These are phyloP conservation scores for Sarcophilus harrisii DNA, from an alignment of 2,797 vertebrate genomes.

Conservation along the genomic window DNA sequence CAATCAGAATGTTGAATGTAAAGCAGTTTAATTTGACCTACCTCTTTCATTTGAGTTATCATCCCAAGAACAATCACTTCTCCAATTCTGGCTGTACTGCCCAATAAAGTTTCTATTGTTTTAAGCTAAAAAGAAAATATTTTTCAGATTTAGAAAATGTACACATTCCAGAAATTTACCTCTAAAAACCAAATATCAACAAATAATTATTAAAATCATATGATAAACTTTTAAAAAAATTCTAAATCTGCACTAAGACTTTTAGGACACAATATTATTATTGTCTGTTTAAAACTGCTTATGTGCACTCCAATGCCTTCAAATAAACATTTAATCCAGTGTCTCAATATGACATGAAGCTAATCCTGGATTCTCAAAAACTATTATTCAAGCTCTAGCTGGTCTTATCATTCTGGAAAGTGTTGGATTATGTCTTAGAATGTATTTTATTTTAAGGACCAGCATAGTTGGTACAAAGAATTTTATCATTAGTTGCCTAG, in stretches of 20 bases:
- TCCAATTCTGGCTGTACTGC: slow-evolving; percentile 91
- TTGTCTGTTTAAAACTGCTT: not conserved
- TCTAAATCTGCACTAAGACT: not conserved
- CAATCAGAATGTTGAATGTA: slow-evolving; percentile 11
- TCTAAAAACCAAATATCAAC: not conserved
- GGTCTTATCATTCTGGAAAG: not conserved
- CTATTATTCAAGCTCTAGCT: not conserved
- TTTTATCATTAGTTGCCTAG: not conserved
- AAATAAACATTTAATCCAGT: not conserved
- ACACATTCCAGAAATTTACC: slow-evolving; percentile 30
- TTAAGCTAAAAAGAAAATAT: slow-evolving; percentile 89
- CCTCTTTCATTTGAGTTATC: slow-evolving; percentile 98
- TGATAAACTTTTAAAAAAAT: not conserved
- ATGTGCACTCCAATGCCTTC: not conserved
- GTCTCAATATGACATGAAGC: not conserved
- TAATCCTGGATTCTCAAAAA: not conserved
- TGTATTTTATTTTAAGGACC: not conserved
- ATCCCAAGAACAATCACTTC: slow-evolving; percentile 98
- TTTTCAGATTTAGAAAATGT: slow-evolving; percentile 37
- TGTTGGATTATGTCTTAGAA: not conserved
- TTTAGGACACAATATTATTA: not conserved
- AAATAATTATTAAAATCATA: not conserved
- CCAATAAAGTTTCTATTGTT: slow-evolving; percentile 94
- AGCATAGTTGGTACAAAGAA: not conserved
- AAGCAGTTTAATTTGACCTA: slow-evolving; percentile 75